Conservation (phyloP, 1,140 invertebrate genomes). For the Sipha flava region DNA sequence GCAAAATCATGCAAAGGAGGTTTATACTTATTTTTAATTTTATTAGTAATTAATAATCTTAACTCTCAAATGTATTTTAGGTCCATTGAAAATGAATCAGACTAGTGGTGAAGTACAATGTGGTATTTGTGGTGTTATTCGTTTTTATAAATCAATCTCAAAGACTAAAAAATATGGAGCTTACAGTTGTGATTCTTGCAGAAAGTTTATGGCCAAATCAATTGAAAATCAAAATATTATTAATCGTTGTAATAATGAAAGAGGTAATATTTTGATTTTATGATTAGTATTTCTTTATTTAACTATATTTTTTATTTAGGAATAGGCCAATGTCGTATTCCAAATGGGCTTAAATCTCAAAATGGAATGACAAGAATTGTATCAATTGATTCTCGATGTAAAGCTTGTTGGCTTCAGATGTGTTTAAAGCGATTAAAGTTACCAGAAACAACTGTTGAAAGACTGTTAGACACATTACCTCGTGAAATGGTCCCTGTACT, state of each 20-base stretch:
- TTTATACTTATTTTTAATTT: neutral
- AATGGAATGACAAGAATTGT: constrained; percentile 47
- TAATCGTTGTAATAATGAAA: constrained; percentile 25
- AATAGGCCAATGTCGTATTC: constrained; percentile 54
- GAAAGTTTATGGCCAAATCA: constrained; percentile 73
- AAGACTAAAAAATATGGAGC: constrained; percentile 76
- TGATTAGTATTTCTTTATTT: neutral
- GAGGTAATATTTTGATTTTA: constrained; percentile 1
- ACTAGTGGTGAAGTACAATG: constrained; percentile 44
- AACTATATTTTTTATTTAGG: constrained; percentile 17
- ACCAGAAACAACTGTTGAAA: constrained; percentile 41
- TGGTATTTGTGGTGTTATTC: constrained; percentile 66
- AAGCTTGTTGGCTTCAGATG: constrained; percentile 79
- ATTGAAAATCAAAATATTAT: constrained; percentile 31
- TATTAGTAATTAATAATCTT: neutral
- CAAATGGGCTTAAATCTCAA: constrained; percentile 58
- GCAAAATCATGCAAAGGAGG: constrained; percentile 27
- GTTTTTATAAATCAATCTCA: constrained; percentile 64
- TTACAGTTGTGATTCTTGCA: constrained; percentile 72
- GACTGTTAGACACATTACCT: constrained; percentile 43
- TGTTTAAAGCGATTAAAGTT: constrained; percentile 71
- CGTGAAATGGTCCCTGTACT: constrained; percentile 49
- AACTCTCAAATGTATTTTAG: neutral
- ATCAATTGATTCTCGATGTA: constrained; percentile 51
- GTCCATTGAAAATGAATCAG: neutral